phyloP scores from a whole-genome alignment of 2,888 invertebrate genomes.

The Ligdia adustata region DNA sequence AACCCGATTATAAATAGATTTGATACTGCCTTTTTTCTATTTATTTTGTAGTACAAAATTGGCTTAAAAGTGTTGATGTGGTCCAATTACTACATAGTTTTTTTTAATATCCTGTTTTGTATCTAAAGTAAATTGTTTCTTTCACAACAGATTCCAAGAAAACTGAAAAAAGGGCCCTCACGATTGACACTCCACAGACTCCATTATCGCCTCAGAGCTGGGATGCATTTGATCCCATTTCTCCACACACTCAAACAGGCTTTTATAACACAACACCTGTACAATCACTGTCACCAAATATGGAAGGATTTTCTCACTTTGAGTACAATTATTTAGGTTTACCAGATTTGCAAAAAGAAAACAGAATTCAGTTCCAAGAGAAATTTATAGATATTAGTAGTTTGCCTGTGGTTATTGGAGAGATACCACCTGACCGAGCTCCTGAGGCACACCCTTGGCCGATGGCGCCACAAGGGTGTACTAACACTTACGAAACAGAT shows the following conservation, averaged over 20 bases:
- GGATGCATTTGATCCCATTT: conserved; percentile 68
- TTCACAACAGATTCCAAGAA: conserved; percentile 61
- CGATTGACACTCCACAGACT: conserved; percentile 74
- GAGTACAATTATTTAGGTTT: conserved; percentile 49
- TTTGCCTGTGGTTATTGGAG: conserved; percentile 70
- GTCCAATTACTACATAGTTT: too few species aligned
- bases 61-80: too few species aligned
- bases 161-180: conserved; percentile 68
- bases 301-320: conserved; percentile 52
- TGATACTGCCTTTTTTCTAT: too few species aligned
- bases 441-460: conserved; percentile 56
- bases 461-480: conserved; percentile 52
- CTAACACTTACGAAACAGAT: conserved; percentile 51
- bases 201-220: conserved; percentile 73
- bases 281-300: conserved; percentile 60
- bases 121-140: too few species aligned
- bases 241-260: conserved; percentile 60
- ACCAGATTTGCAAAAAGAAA: conserved; percentile 40
- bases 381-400: conserved; percentile 66
- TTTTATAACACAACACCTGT: conserved; percentile 58
- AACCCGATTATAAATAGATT: too few species aligned
- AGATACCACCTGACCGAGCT: conserved; percentile 57
- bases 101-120: too few species aligned
- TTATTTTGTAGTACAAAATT: too few species aligned
- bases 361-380: conserved; percentile 57